These are phyloP conservation scores for Acanthoscelides obtectus DNA, from an alignment of 2,888 invertebrate species.

Conservation along the genomic window DNA sequence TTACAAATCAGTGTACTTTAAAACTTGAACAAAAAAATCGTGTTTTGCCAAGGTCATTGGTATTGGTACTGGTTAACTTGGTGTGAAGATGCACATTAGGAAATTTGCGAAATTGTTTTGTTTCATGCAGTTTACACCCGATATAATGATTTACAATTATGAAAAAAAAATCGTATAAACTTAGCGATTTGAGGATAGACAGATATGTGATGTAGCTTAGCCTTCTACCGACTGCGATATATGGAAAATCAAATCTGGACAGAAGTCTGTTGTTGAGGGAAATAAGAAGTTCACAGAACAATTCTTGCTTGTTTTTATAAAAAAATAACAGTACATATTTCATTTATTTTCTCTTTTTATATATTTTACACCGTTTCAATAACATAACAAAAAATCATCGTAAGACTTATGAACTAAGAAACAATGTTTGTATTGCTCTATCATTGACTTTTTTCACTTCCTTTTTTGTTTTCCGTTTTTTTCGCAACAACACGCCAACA, in stretches of 20 bases:
- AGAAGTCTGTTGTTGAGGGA: background rate
- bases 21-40: no score
- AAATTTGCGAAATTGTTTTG: background rate
- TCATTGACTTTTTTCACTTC: background rate
- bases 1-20: no score
- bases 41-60: no score
- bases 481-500: background rate
- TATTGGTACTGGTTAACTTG: no score
- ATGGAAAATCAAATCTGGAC: background rate
- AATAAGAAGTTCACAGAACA: background rate
- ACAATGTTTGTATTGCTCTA: constrained; percentile 1
- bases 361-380: background rate
- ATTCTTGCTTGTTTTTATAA: constrained; percentile 2
- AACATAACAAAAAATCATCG: background rate
- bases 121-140: background rate
- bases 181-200: background rate
- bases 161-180: background rate
- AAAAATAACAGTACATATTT: constrained; percentile 15
- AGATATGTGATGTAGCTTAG: background rate
- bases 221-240: background rate
- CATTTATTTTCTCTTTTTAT: constrained; percentile 4
- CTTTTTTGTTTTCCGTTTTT: background rate
- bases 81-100: background rate
- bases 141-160: background rate
- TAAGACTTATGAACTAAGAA: background rate